Evolutionary conservation across 2,797 vertebrate genomes (phyloP).

Genomic region (Limosa lapponica): DNA sequence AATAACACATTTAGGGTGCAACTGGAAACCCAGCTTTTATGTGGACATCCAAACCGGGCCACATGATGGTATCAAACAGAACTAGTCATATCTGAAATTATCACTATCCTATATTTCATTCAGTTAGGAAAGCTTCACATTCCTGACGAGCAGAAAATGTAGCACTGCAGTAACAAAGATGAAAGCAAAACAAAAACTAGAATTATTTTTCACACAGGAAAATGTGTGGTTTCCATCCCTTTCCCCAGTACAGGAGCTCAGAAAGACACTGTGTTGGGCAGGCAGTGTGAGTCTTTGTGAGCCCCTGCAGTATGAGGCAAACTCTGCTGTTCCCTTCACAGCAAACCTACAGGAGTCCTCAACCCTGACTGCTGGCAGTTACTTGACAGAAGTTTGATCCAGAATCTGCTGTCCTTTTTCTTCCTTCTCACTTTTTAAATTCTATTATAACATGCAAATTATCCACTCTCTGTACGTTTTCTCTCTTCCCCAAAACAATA

Average conservation of each 20-base stretch:
- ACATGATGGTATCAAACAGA: background rate
- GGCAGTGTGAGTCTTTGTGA: background rate
- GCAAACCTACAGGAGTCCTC: background rate
- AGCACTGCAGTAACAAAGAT: background rate
- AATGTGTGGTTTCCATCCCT: background rate
- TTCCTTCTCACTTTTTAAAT: background rate
- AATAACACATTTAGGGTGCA: background rate
- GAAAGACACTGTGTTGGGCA: background rate
- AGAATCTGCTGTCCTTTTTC: background rate
- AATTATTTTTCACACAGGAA: background rate
- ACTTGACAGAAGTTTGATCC: background rate
- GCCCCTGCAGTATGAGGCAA: background rate
- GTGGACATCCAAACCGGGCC: background rate
- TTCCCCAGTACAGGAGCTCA: background rate
- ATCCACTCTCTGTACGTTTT: background rate
- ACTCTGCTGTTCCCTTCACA: background rate
- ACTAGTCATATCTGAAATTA: background rate
- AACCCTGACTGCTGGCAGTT: background rate
- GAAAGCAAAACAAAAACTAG: background rate
- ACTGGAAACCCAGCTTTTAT: background rate
- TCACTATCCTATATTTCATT: accelerated
- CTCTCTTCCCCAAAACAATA: background rate
- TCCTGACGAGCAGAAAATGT: background rate
- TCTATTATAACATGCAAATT: background rate
- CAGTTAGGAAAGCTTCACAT: background rate